phyloP scores from a whole-genome alignment of 1,140 invertebrate genomes.

The Mesaphorura yosii region DNA sequence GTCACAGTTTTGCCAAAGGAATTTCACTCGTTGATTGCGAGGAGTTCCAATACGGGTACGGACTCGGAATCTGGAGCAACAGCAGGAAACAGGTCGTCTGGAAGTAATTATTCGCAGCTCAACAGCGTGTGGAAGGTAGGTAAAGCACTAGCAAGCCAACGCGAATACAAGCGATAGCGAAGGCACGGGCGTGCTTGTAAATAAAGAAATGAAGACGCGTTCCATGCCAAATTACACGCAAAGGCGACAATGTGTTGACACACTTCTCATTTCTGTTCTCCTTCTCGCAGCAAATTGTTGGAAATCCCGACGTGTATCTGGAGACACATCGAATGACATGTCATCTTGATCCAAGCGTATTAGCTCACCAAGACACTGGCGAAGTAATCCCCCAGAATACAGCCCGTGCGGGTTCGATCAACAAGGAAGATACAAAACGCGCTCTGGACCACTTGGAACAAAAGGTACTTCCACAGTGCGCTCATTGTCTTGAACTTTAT shows the following conservation, averaged over 20 bases:
- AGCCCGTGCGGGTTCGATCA: conserved; percentile 14
- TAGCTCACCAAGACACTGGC: conserved; percentile 8
- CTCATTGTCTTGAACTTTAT: too few relatives aligned
- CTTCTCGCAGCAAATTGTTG: neutral
- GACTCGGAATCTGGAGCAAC: neutral
- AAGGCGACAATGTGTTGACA: neutral
- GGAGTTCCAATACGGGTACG: neutral
- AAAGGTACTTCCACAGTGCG: too few relatives aligned
- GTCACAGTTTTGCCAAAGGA: conserved; percentile 14
- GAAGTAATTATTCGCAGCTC: neutral
- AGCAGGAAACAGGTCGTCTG: neutral
- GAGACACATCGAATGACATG: conserved; percentile 20
- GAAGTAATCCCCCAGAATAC: neutral
- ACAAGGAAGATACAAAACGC: conserved; percentile 23
- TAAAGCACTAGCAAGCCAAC: neutral
- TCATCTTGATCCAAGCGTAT: conserved; percentile 8
- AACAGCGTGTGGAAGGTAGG: neutral
- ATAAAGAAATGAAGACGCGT: neutral
- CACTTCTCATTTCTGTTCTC: neutral
- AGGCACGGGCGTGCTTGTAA: neutral
- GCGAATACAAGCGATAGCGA: neutral
- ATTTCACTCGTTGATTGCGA: too few relatives aligned
- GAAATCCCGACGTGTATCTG: neutral
- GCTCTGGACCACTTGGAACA: conserved; percentile 22
- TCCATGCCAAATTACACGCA: too few relatives aligned